Evolutionary conservation across 2,888 invertebrate species (phyloP).

Genomic region (Apotomis betuletana): DNA sequence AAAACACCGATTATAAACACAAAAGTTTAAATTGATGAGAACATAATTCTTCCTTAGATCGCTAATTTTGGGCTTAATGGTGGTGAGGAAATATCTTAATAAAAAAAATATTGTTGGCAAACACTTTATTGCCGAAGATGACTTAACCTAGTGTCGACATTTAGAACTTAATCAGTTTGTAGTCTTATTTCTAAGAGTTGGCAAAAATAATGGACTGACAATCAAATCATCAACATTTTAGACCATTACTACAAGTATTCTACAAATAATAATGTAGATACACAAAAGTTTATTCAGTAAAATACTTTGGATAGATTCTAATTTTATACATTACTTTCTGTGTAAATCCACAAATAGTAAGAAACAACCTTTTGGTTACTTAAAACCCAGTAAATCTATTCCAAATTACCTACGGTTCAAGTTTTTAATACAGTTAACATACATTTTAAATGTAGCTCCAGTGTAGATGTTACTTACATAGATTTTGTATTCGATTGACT

Average conservation of each 20-base stretch:
- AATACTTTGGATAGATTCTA: slow-evolving; percentile 7
- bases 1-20: slow-evolving; percentile 12
- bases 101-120: slow-evolving; percentile 43
- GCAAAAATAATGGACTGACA: slow-evolving; percentile 1
- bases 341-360: slow-evolving; percentile 4
- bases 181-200: not conserved
- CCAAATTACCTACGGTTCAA: not conserved
- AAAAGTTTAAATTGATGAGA: slow-evolving; percentile 1
- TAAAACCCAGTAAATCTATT: not conserved
- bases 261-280: not conserved
- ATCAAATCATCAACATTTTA: not conserved
- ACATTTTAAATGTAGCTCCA: slow-evolving; percentile 1
- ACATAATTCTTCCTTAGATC: no score
- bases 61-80: no score
- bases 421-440: not conserved
- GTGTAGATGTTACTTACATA: not conserved
- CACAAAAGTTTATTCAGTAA: slow-evolving; percentile 2
- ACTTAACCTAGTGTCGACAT: slow-evolving; percentile 46
- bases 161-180: slow-evolving; percentile 23
- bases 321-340: slow-evolving; percentile 16
- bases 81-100: slow-evolving; percentile 11
- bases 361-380: not conserved
- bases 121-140: slow-evolving; percentile 50
- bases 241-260: not conserved
- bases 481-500: not conserved